Conservation (phyloP, 2,113 vertebrate genomes). For the Cebidichthys violaceus region DNA sequence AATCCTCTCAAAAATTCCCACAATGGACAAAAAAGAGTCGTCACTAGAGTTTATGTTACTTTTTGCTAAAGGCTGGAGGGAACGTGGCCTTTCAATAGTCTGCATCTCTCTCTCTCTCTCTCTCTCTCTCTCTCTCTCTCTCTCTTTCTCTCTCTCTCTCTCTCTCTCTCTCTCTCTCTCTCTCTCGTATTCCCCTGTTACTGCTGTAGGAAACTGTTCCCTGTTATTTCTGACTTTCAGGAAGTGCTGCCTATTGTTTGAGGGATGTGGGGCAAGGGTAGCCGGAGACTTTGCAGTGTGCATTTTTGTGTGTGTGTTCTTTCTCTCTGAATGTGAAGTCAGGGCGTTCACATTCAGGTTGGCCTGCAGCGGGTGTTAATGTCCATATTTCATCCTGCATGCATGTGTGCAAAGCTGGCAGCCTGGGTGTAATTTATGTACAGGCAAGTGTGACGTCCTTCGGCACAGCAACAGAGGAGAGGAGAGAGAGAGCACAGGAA, state of each 20-base stretch:
- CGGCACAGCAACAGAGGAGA: background rate
- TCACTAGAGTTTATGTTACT: too few relatives aligned
- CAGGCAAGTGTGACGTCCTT: constrained; percentile 4
- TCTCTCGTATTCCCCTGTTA: constrained; percentile 3
- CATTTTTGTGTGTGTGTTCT: constrained; percentile 2
- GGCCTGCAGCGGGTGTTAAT: background rate
- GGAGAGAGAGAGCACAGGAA: background rate
- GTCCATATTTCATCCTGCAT: background rate
- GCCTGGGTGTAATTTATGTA: background rate
- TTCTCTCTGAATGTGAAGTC: background rate
- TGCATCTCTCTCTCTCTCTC: background rate
- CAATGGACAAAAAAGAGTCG: background rate
- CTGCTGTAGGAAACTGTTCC: constrained; percentile 71
- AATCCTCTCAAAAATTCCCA: background rate
- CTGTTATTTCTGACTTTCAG: constrained; percentile 74
- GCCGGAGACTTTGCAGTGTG: constrained; percentile 41
- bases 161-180: constrained; percentile 1
- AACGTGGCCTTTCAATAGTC: background rate
- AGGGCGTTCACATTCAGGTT: constrained; percentile 14
- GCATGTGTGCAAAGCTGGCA: background rate
- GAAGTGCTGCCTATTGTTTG: constrained; percentile 78
- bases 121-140: background rate
- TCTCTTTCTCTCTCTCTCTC: background rate
- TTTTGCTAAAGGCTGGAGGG: background rate
- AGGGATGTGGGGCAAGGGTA: constrained; percentile 56